phyloP scores from a whole-genome alignment of 2,888 invertebrate species.

The Macrophya annulata region DNA sequence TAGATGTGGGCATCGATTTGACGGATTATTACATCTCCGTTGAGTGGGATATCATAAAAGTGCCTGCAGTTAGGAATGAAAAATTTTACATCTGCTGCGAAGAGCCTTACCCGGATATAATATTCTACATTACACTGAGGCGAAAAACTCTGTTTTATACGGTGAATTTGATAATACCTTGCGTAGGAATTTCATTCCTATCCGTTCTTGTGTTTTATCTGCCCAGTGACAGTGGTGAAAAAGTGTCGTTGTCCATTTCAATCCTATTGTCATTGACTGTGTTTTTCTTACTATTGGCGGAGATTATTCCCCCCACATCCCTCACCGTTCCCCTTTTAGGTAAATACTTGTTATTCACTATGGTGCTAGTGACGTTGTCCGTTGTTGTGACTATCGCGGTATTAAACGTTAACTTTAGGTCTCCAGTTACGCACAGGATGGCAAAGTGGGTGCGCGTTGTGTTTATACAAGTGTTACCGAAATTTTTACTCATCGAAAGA shows the following conservation, averaged over 20 bases:
- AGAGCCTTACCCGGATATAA: constrained; percentile 98
- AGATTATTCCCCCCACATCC: constrained; percentile 97
- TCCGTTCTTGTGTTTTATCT: constrained; percentile 98
- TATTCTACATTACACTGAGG: constrained; percentile 97
- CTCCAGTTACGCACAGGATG: constrained; percentile 96
- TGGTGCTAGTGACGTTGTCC: constrained; percentile 96
- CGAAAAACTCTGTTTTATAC: constrained; percentile 98
- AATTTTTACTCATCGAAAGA: constrained; percentile 92
- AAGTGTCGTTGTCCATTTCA: constrained; percentile 97
- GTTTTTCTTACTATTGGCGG: constrained; percentile 95
- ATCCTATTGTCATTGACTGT: constrained; percentile 96
- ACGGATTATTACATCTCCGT: constrained; percentile 98
- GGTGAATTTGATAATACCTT: constrained; percentile 98
- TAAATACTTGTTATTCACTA: constrained; percentile 96
- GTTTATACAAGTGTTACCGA: constrained; percentile 93
- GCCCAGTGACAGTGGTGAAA: constrained; percentile 98
- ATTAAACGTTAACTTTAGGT: constrained; percentile 95
- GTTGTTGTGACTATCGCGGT: constrained; percentile 97
- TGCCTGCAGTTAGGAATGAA: constrained; percentile 94
- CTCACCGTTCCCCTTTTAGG: constrained; percentile 93
- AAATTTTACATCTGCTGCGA: constrained; percentile 98
- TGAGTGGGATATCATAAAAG: constrained; percentile 98
- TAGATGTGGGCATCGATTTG: constrained; percentile 94
- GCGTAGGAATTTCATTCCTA: constrained; percentile 97
- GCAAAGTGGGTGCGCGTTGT: constrained; percentile 94